Base-by-base conservation (phyloP, 2,113 vertebrate genomes). In the Myxocyprinus asiaticus region DNA sequence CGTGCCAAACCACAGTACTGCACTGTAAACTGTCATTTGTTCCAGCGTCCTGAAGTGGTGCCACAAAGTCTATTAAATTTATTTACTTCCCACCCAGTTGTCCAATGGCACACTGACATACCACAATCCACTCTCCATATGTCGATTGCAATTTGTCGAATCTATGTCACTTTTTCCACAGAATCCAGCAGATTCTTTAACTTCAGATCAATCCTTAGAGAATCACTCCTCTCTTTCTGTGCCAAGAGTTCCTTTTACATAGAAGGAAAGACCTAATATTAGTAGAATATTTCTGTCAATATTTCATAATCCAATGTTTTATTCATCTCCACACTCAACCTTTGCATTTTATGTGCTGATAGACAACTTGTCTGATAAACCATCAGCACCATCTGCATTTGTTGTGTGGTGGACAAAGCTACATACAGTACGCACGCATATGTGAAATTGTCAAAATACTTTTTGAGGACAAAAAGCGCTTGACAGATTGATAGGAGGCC, bases 81-180 rank as follows among this genome's bases (percentile, higher is more conserved):
- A 72, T 72, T 44, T 72, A 45, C 9, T 45, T 11, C 55, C 55
- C 33, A 5, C 47, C 43, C 53, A 68, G 55, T 59, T 42, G 22
- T 12, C 22, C 22, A 33, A 33, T 53, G 67, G 22, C 17, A 67
- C 81, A 59, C 72, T 78, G 75, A 44, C 7, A 9, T 65, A 55
- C 66, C 76, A 48, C 61, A 55, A 47, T 77, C 70, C 63, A 47
- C 55, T 72, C 63, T 79, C 42, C 77, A 61, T 45, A 66, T 69
- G 43, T 81, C 72, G 11, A 69, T 82, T 79, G n/a, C 44, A 77
- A 47, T 81, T 58, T 22, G 70, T 73, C 69, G 47, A 48, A 77
- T 76, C 44, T 47, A 33, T 69, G 47, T 71, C 47, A 56, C 53
- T 67, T 14, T 15, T 53, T 62, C 17, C 10, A 10, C 67, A 53